These are phyloP conservation scores for Mellivora capensis DNA, from an alignment of 2,113 vertebrate genomes.

Conservation along the genomic window DNA sequence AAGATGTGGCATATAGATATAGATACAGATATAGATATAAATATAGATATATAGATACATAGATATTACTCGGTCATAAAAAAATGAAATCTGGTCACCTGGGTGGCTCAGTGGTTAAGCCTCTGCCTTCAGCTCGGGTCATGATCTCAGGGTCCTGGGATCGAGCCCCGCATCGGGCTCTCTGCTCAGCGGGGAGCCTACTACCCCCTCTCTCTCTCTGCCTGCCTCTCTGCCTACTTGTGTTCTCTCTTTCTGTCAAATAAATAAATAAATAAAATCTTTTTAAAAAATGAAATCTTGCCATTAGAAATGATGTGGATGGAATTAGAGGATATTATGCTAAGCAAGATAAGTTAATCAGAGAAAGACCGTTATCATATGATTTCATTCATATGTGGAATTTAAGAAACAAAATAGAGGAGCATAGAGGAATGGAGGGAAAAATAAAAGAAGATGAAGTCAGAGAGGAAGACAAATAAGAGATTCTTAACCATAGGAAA, in stretches of 20 bases:
- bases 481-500: background rate
- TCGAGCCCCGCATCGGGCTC: too few species aligned
- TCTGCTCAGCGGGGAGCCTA: too few species aligned
- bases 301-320: background rate
- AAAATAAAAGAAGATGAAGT: background rate
- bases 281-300: background rate
- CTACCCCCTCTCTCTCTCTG: too few species aligned
- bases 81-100: background rate
- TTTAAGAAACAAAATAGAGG: background rate
- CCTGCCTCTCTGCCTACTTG: too few species aligned
- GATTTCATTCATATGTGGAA: background rate
- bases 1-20: background rate
- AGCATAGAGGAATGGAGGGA: background rate
- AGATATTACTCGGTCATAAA: background rate
- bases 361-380: background rate
- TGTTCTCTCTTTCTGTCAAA: too few species aligned
- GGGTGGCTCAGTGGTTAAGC: too few species aligned
- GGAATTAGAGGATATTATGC: background rate
- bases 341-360: background rate
- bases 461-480: background rate
- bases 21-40: too few species aligned
- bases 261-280: too few species aligned
- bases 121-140: too few species aligned
- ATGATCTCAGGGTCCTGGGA: too few species aligned
- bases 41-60: too few species aligned